Percentiles rank a stretch among this genome's conserved stretches.
These are phyloP conservation scores for Nothocercus julius DNA, from an alignment of 2,113 vertebrate species.

Conservation along the genomic window DNA sequence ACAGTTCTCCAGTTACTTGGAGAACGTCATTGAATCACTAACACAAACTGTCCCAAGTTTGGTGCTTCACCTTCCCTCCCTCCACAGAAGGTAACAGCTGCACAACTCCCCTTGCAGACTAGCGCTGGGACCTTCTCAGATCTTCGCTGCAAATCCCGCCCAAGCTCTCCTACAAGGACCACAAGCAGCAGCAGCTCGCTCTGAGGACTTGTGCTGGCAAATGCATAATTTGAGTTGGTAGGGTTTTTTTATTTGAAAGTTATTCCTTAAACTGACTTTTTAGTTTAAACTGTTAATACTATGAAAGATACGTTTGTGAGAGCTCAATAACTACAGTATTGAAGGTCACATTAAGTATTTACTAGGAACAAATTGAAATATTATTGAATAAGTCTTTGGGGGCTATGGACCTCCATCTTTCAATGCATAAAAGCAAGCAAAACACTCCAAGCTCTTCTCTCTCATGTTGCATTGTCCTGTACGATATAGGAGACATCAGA, in stretches of 20 bases:
- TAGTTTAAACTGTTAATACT: background rate
- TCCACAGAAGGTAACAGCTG: background rate
- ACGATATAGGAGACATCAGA: background rate
- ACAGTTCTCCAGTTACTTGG: background rate
- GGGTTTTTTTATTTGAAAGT: background rate
- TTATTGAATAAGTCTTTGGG: background rate
- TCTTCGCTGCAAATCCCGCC: constrained; percentile 35
- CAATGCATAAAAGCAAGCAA: background rate
- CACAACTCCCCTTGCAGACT: constrained; percentile 12
- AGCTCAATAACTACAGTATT: background rate
- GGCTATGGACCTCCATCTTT: background rate
- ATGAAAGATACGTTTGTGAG: background rate
- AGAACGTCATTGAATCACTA: background rate
- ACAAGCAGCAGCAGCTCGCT: constrained; percentile 1
- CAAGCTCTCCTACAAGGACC: constrained; percentile 36
- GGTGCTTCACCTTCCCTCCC: background rate
- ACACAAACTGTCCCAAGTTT: background rate
- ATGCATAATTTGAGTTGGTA: background rate
- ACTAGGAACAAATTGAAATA: background rate
- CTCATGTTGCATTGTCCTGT: rapidly evolving
- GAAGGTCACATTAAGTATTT: background rate
- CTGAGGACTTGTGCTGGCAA: background rate
- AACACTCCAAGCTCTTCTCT: background rate
- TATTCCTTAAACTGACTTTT: constrained; percentile 15
- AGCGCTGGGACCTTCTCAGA: constrained; percentile 8